Evolutionary conservation across 2,888 invertebrate species (phyloP), one percentile per base, ranked within the genome.

Genomic region (Rhaphigaster nebulosa): DNA sequence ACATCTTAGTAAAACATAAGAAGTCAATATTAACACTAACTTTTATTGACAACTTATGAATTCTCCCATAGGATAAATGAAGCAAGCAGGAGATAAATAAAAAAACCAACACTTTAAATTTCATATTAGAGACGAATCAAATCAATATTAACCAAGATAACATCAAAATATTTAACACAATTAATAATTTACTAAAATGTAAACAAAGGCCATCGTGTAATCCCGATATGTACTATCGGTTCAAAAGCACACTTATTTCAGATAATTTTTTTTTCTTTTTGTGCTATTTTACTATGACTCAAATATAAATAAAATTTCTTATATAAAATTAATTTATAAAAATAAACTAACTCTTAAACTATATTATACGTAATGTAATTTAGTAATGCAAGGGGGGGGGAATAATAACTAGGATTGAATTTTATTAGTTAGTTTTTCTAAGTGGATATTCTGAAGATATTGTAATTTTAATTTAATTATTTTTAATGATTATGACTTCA

Each of bases 31-130:
- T 88, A n/a, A 34, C 15, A 90, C 95, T 94, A 94, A 96, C 96
- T 93, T 94, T 94, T 93, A 95, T 95, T 93, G 95, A 95, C 92
- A 96, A 94, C 93, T 95, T 95, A 93, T 96, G 96, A 93, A 95
- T 96, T 92, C 96, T 93, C 80, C 93, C 94, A 15, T 29, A 38
- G 38, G 54, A 54, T 45, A 90, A 87, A 52, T 54, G 87, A 15
- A 90, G 41, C 1, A 88, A 56, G 34, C 34, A 88, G 20, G 23
- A 52, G 29, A 88, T 26, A 18, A 29, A 34, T n/a, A 52, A 54
- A 41, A 88, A 50, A 88, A 15, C 29, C 2, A 52, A n/a, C 45
- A 45, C 84, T 84, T 26, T 50, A 6, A 84, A 41, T 45, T 50
- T 45, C 84, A 84, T 84, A n/a, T 84, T 84, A 6, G 3, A n/a